Percentiles rank a stretch among this genome's conserved stretches.
Conservation (phyloP, 2,797 vertebrate genomes). For the Leptodactylus fallax region DNA sequence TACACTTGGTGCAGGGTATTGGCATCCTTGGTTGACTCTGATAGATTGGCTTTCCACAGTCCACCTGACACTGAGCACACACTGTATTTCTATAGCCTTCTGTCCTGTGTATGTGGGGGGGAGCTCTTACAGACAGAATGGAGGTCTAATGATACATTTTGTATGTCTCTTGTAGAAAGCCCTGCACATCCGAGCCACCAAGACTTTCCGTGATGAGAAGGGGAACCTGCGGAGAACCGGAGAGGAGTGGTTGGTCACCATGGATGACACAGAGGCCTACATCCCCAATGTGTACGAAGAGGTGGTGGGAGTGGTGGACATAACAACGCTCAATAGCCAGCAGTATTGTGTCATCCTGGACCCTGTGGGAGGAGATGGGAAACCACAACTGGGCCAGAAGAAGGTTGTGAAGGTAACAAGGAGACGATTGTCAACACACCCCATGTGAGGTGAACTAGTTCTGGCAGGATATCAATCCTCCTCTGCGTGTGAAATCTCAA, state of each 20-base stretch:
- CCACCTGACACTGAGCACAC: background rate
- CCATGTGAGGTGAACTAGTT: too few relatives aligned
- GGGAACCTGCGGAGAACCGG: slow-evolving; percentile 80
- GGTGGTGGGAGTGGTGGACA: slow-evolving; percentile 82
- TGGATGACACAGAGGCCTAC: slow-evolving; percentile 83
- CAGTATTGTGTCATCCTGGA: slow-evolving; percentile 90
- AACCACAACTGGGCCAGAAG: slow-evolving; percentile 90
- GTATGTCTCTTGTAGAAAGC: slow-evolving; percentile 77
- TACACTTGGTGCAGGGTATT: too few relatives aligned
- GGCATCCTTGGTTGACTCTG: too few relatives aligned
- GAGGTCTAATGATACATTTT: too few relatives aligned
- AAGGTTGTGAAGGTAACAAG: slow-evolving; percentile 85
- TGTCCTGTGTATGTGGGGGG: too few relatives aligned
- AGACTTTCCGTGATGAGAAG: slow-evolving; percentile 80
- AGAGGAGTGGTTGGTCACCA: slow-evolving; percentile 90
- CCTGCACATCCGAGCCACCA: slow-evolving; percentile 84
- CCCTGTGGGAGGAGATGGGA: slow-evolving; percentile 82
- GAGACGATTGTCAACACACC: too few relatives aligned
- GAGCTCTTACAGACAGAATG: too few relatives aligned
- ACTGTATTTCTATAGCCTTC: background rate
- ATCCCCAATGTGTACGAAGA: slow-evolving; percentile 88
- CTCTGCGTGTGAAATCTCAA: too few relatives aligned
- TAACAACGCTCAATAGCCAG: slow-evolving; percentile 84
- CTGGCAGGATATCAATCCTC: too few relatives aligned
- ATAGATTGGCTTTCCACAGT: background rate